Percentiles rank a stretch among this genome's conserved stretches.
Conservation (phyloP, 2,888 invertebrate species). For the Tiliacea citrago region DNA sequence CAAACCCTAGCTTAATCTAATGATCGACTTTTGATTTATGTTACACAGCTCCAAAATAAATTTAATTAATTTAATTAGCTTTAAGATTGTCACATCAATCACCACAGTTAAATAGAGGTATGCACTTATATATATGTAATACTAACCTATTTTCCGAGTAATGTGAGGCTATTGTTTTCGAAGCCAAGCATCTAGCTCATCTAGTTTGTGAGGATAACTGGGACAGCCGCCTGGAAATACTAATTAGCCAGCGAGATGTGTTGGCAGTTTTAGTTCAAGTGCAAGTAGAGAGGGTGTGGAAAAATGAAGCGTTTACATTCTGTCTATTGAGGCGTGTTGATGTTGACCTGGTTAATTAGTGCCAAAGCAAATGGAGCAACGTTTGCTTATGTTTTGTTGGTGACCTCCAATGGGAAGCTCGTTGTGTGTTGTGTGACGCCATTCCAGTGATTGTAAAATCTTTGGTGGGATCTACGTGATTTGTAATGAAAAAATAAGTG, state of each 20-base stretch:
- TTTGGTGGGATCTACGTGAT: neutral
- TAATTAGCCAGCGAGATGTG: constrained; percentile 60
- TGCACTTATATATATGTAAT: neutral
- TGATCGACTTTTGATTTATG: too few relatives aligned
- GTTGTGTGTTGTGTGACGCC: neutral
- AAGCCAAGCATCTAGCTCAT: constrained; percentile 54
- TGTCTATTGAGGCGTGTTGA: constrained; percentile 5
- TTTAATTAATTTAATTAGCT: too few relatives aligned
- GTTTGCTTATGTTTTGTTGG: neutral
- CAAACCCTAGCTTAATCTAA: neutral
- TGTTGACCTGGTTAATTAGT: constrained; percentile 38
- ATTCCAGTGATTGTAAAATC: neutral
- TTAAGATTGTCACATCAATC: neutral
- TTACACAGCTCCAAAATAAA: neutral
- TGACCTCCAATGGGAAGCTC: neutral
- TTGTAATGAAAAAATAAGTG: neutral
- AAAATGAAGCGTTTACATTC: constrained; percentile 36
- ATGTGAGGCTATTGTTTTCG: constrained; percentile 52
- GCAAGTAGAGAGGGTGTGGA: constrained; percentile 16
- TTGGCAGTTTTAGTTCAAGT: constrained; percentile 37
- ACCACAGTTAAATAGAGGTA: neutral
- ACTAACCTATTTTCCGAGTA: constrained; percentile 62
- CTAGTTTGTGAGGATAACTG: constrained; percentile 67
- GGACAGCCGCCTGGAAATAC: constrained; percentile 52
- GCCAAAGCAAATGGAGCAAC: neutral